Conservation (phyloP, 2,888 invertebrate genomes). For the Acanthosepion pharaonis region DNA sequence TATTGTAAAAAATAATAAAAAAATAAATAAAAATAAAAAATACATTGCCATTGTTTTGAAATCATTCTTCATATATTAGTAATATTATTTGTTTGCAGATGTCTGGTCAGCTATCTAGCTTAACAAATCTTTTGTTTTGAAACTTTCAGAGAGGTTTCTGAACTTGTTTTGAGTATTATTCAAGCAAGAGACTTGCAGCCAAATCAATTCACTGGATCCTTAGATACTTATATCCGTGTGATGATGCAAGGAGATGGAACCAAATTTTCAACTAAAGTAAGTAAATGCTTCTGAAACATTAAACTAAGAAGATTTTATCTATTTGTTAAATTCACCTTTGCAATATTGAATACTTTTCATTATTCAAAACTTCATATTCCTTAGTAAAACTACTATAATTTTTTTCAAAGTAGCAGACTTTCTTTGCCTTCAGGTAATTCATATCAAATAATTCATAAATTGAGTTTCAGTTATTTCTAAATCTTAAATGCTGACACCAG, state of each 20-base stretch:
- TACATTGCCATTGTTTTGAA: slow-evolving; percentile 34
- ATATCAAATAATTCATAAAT: no score
- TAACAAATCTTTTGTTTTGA: slow-evolving; percentile 8
- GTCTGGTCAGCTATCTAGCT: not conserved
- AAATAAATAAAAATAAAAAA: no score
- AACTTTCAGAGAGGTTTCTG: slow-evolving; percentile 77
- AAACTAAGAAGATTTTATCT: not conserved
- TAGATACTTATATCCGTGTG: slow-evolving; percentile 85
- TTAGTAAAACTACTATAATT: no score
- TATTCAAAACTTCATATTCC: not conserved
- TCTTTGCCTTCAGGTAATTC: no score
- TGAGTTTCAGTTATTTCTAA: no score
- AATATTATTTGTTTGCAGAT: no score
- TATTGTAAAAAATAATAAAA: no score
- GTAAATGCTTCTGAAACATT: not conserved
- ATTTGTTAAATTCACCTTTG: not conserved
- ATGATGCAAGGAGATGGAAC: slow-evolving; percentile 81
- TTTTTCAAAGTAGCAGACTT: no score
- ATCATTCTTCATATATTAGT: not conserved
- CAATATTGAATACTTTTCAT: not conserved
- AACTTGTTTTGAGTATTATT: slow-evolving; percentile 82
- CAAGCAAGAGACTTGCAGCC: slow-evolving; percentile 84
- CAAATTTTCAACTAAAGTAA: slow-evolving; percentile 74
- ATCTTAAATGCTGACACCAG: no score
- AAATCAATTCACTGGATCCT: slow-evolving; percentile 77